These are phyloP conservation scores for Crocodylus rhombifer DNA, from an alignment of 2,797 vertebrate species.

Conservation along the genomic window DNA sequence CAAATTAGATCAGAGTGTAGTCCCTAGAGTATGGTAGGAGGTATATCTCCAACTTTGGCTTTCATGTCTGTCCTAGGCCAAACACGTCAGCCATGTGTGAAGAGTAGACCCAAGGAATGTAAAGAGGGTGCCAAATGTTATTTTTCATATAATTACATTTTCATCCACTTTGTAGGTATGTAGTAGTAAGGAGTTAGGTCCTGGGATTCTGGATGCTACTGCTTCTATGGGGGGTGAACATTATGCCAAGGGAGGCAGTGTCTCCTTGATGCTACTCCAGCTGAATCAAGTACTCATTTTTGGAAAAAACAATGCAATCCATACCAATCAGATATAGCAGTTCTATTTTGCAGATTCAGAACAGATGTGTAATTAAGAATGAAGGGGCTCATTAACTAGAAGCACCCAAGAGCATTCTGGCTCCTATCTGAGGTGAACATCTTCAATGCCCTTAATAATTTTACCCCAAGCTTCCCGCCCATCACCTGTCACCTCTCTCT, in stretches of 20 bases:
- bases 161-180: background rate
- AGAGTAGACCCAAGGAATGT: background rate
- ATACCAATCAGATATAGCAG: background rate
- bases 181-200: background rate
- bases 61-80: background rate
- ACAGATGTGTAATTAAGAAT: background rate
- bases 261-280: background rate
- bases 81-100: background rate
- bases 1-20: background rate
- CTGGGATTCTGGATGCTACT: background rate
- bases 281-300: background rate
- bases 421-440: background rate
- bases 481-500: background rate
- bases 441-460: background rate
- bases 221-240: too few relatives aligned
- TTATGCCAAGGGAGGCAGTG: background rate
- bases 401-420: background rate
- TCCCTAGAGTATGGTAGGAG: background rate
- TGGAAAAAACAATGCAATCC: background rate
- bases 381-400: accelerated
- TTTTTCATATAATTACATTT: background rate
- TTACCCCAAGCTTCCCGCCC: background rate
- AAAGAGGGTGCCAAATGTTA: background rate
- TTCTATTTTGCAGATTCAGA: background rate
- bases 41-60: background rate